Percentiles rank a stretch among this genome's conserved stretches.
phyloP scores from a whole-genome alignment of 2,888 invertebrate genomes.

The Leistus spinibarbis region DNA sequence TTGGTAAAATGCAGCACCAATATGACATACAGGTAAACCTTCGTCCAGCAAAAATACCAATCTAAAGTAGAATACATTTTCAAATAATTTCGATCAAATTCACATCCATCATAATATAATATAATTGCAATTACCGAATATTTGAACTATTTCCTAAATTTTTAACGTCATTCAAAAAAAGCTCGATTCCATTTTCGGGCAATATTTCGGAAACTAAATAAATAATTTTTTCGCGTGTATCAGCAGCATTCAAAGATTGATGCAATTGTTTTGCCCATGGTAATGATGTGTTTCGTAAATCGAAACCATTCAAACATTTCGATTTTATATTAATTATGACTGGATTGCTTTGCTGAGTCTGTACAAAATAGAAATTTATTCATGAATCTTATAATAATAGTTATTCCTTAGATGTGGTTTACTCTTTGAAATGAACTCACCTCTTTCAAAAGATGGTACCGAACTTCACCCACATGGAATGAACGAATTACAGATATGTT shows the following conservation, averaged over 20 bases:
- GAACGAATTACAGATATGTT: not conserved
- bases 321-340: not conserved
- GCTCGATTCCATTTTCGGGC: not conserved
- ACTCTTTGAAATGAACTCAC: not conserved
- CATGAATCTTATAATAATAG: not conserved
- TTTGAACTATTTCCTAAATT: not conserved
- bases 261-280: not conserved
- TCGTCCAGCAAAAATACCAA: conserved; percentile 66
- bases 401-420: not conserved
- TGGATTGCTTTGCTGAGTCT: not conserved
- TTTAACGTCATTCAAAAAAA: not conserved
- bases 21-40: conserved; percentile 68
- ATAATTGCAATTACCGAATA: not conserved
- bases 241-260: not conserved
- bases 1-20: conserved; percentile 67
- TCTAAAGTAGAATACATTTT: conserved; percentile 31
- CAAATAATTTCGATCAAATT: not conserved
- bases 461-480: not conserved
- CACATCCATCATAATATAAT: too few species aligned
- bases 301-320: not conserved
- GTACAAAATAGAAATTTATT: not conserved
- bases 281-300: not conserved
- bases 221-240: not conserved
- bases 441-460: not conserved
- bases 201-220: not conserved